Evolutionary conservation across 1,140 invertebrate genomes (phyloP).

Genomic region (Goniozus legneri): DNA sequence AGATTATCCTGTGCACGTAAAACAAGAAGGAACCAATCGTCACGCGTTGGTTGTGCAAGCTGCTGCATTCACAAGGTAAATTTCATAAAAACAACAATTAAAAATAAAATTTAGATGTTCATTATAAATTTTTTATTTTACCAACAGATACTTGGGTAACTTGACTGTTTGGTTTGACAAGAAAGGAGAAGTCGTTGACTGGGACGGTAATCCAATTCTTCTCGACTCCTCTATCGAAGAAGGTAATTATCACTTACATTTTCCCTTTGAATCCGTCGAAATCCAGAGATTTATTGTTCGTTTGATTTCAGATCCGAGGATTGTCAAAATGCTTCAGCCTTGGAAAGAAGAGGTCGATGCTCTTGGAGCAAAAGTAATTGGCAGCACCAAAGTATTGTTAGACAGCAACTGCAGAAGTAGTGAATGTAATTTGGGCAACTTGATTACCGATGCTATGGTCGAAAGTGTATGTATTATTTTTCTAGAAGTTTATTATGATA

Average conservation of each 20-base stretch:
- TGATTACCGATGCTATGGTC: constrained; percentile 71
- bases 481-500: not conserved
- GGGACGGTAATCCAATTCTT: constrained; percentile 73
- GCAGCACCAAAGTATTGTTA: constrained; percentile 56
- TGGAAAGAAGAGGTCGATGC: constrained; percentile 62
- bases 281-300: not conserved
- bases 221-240: constrained; percentile 61
- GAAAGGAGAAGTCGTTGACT: constrained; percentile 65
- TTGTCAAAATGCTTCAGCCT: constrained; percentile 56
- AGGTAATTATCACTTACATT: too few species aligned
- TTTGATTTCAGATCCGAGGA: constrained; percentile 47
- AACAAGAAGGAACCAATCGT: constrained; percentile 53
- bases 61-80: constrained; percentile 63
- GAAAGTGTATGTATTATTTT: constrained; percentile 49
- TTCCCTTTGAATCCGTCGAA: not conserved
- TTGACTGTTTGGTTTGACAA: constrained; percentile 68
- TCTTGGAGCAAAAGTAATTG: constrained; percentile 58
- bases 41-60: constrained; percentile 71
- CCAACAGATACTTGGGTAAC: constrained; percentile 40
- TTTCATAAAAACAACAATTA: too few species aligned
- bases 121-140: too few species aligned
- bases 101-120: too few species aligned
- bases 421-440: constrained; percentile 76
- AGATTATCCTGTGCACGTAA: constrained; percentile 66
- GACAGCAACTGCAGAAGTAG: constrained; percentile 53